phyloP scores from a whole-genome alignment of 2,113 vertebrate species.

The Odobenus rosmarus region DNA sequence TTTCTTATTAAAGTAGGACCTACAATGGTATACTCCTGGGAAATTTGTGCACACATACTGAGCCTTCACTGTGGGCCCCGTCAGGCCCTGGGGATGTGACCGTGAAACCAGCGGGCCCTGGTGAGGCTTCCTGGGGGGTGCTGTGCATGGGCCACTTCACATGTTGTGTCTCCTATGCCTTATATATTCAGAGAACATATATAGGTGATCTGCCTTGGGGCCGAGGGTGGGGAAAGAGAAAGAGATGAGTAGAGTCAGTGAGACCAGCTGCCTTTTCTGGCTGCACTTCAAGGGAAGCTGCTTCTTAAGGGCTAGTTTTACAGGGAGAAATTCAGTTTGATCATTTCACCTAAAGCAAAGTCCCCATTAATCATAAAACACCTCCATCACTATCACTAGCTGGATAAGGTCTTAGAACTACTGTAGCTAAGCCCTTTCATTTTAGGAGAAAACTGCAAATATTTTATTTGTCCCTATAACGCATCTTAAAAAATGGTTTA shows the following conservation, averaged over 20 bases:
- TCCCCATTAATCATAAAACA: not conserved
- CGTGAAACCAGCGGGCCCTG: not conserved
- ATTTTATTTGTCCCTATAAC: not conserved
- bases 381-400: not conserved
- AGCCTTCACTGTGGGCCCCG: not conserved
- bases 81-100: not conserved
- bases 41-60: not conserved
- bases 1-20: constrained; percentile 48
- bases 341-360: constrained; percentile 9
- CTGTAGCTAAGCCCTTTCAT: not conserved
- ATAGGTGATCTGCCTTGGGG: not conserved
- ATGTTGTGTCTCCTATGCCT: not conserved
- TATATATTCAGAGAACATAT: not conserved
- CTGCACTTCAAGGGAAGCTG: not conserved
- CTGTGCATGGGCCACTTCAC: fast-evolving
- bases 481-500: not conserved
- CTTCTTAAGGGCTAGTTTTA: not conserved
- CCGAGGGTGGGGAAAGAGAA: not conserved
- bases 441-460: not conserved
- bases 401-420: not conserved
- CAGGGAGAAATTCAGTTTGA: not conserved
- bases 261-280: not conserved
- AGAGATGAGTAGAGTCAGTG: not conserved
- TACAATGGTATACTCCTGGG: constrained; percentile 39
- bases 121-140: not conserved